Evolutionary conservation across 2,113 vertebrate species (phyloP), one percentile per base, ranked within the genome.

Genomic region (Malurus cyaneus): DNA sequence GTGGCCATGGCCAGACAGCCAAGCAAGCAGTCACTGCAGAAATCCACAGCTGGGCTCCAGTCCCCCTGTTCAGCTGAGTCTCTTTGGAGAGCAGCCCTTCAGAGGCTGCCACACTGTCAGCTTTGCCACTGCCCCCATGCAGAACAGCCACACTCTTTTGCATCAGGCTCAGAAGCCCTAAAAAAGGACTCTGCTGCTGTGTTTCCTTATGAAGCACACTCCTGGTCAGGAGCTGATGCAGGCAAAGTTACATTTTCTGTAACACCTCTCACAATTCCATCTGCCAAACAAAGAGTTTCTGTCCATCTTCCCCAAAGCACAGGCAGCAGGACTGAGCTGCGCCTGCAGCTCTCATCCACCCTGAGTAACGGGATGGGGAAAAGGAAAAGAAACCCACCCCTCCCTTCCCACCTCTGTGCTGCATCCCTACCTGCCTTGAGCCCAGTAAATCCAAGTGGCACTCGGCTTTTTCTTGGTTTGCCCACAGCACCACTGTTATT

Each of bases 131-230:
- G 42, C 34, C 42, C 9, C 5, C 62, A 23, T 1, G 0, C 29
- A 52, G 71, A 89, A 34, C 31, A 14, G 3, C 12, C 0, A 0
- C 1, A 0, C 6, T 28, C 49, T 61, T 66, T 46, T 44, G 11
- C 70, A 34, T 41, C 4, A 2, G 13, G 9, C 31, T 62, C 8
- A 70, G 54, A 80, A 85, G 42, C 8, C 8, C 11, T 32, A 13
- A 23, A 80, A 88, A 86, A 52, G 26, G 34, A 49, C 17, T 69
- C 24, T 44, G 28, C 14, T 89, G 39, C 65, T n/a, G 16, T 4
- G 5, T n/a, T 32, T 41, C 73, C 26, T 77, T 31, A 32, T 19
- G 52, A 82, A 70, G 6, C 11, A 12, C 7, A n/a, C 7, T 34
- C 6, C 44, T 60, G 52, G 31, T 21, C 64, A 81, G 64, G 49